Conservation (phyloP, 1,140 invertebrate species). For the Planococcus citri region DNA sequence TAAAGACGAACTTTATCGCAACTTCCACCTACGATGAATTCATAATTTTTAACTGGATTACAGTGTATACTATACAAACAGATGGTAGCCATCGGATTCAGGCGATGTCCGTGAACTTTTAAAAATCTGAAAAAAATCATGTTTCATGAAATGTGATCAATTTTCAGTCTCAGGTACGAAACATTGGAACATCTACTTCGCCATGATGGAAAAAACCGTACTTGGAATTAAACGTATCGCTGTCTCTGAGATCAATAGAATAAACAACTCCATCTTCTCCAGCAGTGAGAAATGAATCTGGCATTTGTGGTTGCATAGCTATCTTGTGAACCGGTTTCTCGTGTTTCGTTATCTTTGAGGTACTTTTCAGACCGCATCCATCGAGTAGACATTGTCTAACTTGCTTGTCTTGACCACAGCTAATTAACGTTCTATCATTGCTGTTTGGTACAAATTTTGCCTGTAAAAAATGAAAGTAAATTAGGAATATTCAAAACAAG, state of each 20-base stretch:
- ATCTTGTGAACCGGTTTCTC: slow-evolving; percentile 64
- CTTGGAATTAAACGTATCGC: slow-evolving; percentile 37
- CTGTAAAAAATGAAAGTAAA: slow-evolving; percentile 34
- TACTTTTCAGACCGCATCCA: slow-evolving; percentile 39
- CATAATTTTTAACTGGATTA: slow-evolving; percentile 61
- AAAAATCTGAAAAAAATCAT: slow-evolving; percentile 3
- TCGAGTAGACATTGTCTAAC: slow-evolving; percentile 46
- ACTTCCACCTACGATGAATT: slow-evolving; percentile 70
- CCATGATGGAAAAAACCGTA: slow-evolving; percentile 32
- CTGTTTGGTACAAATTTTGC: slow-evolving; percentile 52
- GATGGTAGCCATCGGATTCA: background rate
- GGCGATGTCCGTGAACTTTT: background rate
- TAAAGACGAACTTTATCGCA: slow-evolving; percentile 47
- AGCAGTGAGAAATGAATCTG: slow-evolving; percentile 66
- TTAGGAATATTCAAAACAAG: background rate
- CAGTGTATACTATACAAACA: slow-evolving; percentile 72
- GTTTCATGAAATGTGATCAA: background rate
- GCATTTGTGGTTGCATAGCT: slow-evolving; percentile 54
- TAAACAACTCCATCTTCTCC: slow-evolving; percentile 78
- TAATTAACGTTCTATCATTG: slow-evolving; percentile 70
- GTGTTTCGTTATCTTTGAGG: slow-evolving; percentile 54
- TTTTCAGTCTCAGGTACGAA: too few relatives aligned
- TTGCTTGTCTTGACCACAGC: slow-evolving; percentile 78
- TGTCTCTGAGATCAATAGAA: slow-evolving; percentile 65
- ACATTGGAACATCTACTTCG: too few relatives aligned